These are phyloP conservation scores for Idaea aversata DNA, from an alignment of 2,888 invertebrate species.

Conservation along the genomic window DNA sequence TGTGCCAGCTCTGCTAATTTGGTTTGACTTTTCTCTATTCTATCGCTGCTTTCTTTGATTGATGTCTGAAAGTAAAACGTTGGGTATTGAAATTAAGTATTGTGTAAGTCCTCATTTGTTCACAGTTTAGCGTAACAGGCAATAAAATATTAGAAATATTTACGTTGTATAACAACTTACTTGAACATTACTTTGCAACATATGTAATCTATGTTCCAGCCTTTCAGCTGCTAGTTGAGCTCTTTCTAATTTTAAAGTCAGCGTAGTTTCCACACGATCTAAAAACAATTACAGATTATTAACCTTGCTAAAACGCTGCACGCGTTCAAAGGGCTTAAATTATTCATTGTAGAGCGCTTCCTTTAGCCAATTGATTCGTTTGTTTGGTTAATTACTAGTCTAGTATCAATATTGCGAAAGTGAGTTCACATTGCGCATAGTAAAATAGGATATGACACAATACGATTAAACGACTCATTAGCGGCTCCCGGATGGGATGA, in stretches of 20 bases:
- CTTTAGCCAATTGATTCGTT: constrained; percentile 63
- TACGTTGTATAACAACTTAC: constrained; percentile 35
- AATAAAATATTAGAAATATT: constrained; percentile 3
- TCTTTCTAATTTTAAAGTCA: constrained; percentile 70
- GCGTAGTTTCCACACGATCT: constrained; percentile 72
- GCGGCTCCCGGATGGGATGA: constrained; percentile 37
- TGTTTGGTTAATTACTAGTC: constrained; percentile 60
- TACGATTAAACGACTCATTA: constrained; percentile 48
- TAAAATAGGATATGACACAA: constrained; percentile 76
- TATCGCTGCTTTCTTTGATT: constrained; percentile 68
- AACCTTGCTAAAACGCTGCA: constrained; percentile 41
- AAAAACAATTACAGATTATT: constrained; percentile 45
- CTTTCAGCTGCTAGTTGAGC: constrained; percentile 73
- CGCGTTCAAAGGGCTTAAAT: constrained; percentile 38
- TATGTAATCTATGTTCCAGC: constrained; percentile 69
- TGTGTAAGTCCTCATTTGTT: background rate
- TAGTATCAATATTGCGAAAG: constrained; percentile 62
- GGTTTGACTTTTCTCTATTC: constrained; percentile 61
- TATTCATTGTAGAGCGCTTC: constrained; percentile 40
- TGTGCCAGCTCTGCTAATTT: constrained; percentile 61
- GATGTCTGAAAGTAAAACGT: constrained; percentile 54
- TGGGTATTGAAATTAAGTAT: background rate
- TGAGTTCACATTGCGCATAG: constrained; percentile 46
- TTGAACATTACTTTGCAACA: constrained; percentile 70
- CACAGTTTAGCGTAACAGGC: background rate